Evolutionary conservation across 2,888 invertebrate species (phyloP), one percentile per base, ranked within the genome.

Genomic region (Syritta pipiens): DNA sequence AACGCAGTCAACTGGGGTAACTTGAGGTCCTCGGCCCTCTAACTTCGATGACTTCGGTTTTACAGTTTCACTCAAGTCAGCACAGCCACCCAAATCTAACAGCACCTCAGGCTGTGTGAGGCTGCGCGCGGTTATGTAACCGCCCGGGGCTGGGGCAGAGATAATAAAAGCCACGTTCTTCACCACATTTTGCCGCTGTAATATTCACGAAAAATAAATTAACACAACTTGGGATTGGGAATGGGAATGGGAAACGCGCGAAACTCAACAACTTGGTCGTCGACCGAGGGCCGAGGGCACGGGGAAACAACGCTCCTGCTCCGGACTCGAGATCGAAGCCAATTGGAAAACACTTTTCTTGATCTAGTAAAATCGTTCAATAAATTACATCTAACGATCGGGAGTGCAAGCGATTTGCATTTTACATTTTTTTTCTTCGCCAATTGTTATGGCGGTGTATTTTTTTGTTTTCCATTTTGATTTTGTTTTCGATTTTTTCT

Each of bases 321-420:
- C 3, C 12, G 4, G 14, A 35, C 12, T 7, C n/a, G 9, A 7
- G n/a, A 42, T 55, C 26, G 51, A 4, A 59, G n/a, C 22, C 48
- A 55, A 60, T 60, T 75, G 60, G 59, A 68, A 68, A 67, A 51
- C 68, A 68, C 53, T 75, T 68, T 75, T n/a, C 53, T 67, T 75
- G 75, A 60, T 75, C 75, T 68, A 75, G 28, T 68, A 62, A 75
- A 75, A 75, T 75, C 53, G 60, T 68, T 75, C 46, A 75, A 75
- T 75, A 68, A 75, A 75, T 75, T 68, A 68, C 17, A n/a, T n/a
- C 60, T 42, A 9, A 30, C 5, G 17, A 44, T n/a, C n/a, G 30
- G 19, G 42, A 65, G 42, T 57, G 42, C 9, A 48, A 10, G 10
- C 24, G 22, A 75, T 75, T 75, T 48, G 53, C 68, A 75, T 75